Conservation (phyloP, 2,797 vertebrate species). For the Chaunax sp. region DNA sequence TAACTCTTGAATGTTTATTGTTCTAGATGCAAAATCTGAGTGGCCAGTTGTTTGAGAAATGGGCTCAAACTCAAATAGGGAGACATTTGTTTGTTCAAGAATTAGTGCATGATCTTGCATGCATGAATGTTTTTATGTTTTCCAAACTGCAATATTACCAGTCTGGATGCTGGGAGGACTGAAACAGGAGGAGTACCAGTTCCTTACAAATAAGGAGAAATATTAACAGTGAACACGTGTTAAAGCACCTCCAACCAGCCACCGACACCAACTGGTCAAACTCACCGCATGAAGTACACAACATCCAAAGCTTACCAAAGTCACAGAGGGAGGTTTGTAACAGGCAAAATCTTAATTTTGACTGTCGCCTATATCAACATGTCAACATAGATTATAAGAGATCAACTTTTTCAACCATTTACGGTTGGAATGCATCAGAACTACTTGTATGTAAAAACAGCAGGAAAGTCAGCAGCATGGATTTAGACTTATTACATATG, state of each 20-base stretch:
- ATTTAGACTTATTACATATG: conserved; percentile 22
- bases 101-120: neutral
- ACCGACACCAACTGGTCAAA: conserved; percentile 84
- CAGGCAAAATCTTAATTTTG: conserved; percentile 87
- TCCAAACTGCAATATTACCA: conserved; percentile 1
- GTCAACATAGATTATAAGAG: conserved; percentile 14
- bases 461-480: conserved; percentile 13
- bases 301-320: conserved; percentile 87
- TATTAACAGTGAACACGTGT: conserved; percentile 81
- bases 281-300: conserved; percentile 84
- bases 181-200: conserved; percentile 72
- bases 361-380: conserved; percentile 45
- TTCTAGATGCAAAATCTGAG: conserved; percentile 16
- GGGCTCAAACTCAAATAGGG: neutral
- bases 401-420: conserved; percentile 20
- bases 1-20: conserved; percentile 29
- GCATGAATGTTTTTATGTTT: neutral
- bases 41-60: neutral
- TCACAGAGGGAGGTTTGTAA: conserved; percentile 81
- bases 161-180: conserved; percentile 48
- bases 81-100: neutral
- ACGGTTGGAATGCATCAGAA: conserved; percentile 8
- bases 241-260: conserved; percentile 83
- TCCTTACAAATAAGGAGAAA: conserved; percentile 78
- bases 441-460: conserved; percentile 5